These are phyloP conservation scores for Cybosia mesomella DNA, from an alignment of 2,888 invertebrate genomes.

Conservation along the genomic window DNA sequence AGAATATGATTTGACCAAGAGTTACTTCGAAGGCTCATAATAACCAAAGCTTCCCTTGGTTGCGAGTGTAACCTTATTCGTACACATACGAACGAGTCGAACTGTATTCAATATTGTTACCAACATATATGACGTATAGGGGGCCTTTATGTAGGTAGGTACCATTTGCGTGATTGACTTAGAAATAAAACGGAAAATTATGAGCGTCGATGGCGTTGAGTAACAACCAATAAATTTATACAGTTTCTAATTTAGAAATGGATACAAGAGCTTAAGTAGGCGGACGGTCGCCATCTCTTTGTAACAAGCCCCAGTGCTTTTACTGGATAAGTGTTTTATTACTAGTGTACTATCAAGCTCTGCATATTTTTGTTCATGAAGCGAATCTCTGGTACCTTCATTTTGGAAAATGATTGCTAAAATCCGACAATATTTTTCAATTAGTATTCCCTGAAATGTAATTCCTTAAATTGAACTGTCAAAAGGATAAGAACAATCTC, in stretches of 20 bases:
- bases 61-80: not conserved
- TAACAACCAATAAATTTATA: constrained; percentile 58
- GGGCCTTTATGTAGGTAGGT: constrained; percentile 34
- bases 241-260: constrained; percentile 63
- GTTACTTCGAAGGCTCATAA: not conserved
- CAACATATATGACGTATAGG: constrained; percentile 38
- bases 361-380: constrained; percentile 27
- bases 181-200: constrained; percentile 59
- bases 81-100: too few species aligned
- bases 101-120: constrained; percentile 38
- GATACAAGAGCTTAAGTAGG: constrained; percentile 45
- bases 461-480: constrained; percentile 1
- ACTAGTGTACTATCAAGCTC: constrained; percentile 24
- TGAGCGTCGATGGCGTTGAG: constrained; percentile 47
- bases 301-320: constrained; percentile 37
- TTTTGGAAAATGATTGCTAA: constrained; percentile 25
- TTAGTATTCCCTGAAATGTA: constrained; percentile 18
- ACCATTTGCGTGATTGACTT: constrained; percentile 61
- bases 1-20: not conserved
- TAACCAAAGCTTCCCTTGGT: not conserved
- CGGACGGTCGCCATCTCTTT: constrained; percentile 35
- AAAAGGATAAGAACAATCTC: not conserved
- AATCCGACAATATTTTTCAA: constrained; percentile 24
- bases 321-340: constrained; percentile 44
- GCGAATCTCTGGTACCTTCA: constrained; percentile 15